Evolutionary conservation across 2,888 invertebrate species (phyloP).

Genomic region (Conus canariensis): DNA sequence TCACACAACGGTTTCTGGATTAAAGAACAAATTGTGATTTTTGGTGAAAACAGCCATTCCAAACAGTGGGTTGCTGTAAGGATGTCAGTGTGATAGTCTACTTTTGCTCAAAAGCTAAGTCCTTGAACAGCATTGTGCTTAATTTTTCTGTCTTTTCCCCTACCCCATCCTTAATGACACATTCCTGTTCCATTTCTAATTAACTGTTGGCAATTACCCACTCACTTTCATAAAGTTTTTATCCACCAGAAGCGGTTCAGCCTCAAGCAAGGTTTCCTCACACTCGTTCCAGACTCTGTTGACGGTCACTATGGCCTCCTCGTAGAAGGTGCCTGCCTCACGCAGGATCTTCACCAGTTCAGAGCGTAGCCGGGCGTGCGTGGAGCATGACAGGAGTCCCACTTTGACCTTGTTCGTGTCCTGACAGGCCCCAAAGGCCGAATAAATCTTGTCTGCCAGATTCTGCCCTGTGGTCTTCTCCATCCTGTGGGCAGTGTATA

Average conservation of each 20-base stretch:
- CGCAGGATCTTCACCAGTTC: constrained; percentile 73
- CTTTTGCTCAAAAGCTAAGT: no score
- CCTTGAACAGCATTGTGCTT: no score
- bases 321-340: constrained; percentile 69
- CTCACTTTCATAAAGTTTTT: constrained; percentile 50
- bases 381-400: constrained; percentile 77
- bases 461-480: constrained; percentile 74
- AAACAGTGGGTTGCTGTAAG: no score
- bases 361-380: constrained; percentile 74
- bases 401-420: constrained; percentile 63
- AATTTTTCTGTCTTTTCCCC: no score
- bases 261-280: constrained; percentile 48
- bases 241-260: constrained; percentile 57
- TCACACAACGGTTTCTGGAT: no score
- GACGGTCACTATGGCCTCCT: constrained; percentile 66
- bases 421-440: constrained; percentile 76
- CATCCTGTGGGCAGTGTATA: constrained; percentile 65
- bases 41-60: no score
- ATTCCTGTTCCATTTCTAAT: no score
- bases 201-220: no score
- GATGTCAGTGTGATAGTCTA: no score
- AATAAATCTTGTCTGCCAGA: constrained; percentile 73
- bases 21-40: no score
- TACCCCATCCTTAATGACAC: no score
- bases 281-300: constrained; percentile 58